Evolutionary conservation across 2,113 vertebrate species (phyloP).

Genomic region (Rana temporaria): DNA sequence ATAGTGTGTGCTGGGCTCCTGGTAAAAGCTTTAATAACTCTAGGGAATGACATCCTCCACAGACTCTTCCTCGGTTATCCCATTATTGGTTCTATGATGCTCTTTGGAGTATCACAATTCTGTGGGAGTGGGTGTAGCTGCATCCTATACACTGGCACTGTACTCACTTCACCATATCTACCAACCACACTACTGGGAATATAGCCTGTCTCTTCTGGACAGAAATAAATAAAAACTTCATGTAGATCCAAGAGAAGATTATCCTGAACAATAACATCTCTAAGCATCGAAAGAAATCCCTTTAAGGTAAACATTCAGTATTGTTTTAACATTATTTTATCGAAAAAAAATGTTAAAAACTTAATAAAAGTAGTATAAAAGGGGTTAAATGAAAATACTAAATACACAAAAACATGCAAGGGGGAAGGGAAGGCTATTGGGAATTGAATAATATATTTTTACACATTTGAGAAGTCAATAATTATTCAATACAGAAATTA

Average conservation of each 20-base stretch:
- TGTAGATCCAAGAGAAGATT: not conserved
- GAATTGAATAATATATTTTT: no score
- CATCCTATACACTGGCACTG: not conserved
- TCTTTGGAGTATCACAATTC: constrained; percentile 12
- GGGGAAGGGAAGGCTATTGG: no score
- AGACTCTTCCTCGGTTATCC: constrained; percentile 61
- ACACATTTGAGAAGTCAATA: no score
- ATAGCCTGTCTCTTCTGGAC: not conserved
- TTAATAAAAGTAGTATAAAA: no score
- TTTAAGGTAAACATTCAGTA: constrained; percentile 3
- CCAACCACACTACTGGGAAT: not conserved
- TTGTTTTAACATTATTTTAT: not conserved
- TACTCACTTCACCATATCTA: not conserved
- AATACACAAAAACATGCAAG: no score
- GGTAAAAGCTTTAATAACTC: constrained; percentile 74
- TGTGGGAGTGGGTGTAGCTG: not conserved
- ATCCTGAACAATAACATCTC: not conserved
- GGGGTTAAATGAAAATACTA: no score
- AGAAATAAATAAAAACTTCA: not conserved
- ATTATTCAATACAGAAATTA: no score
- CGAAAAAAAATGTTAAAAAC: no score
- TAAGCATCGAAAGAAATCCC: not conserved
- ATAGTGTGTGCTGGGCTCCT: constrained; percentile 69
- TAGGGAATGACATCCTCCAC: constrained; percentile 70
- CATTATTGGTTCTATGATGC: constrained; percentile 53